Percentiles rank a stretch among this genome's conserved stretches.
These are phyloP conservation scores for Lamellibrachia luymesi DNA, from an alignment of 1,140 invertebrate genomes.

Conservation along the genomic window DNA sequence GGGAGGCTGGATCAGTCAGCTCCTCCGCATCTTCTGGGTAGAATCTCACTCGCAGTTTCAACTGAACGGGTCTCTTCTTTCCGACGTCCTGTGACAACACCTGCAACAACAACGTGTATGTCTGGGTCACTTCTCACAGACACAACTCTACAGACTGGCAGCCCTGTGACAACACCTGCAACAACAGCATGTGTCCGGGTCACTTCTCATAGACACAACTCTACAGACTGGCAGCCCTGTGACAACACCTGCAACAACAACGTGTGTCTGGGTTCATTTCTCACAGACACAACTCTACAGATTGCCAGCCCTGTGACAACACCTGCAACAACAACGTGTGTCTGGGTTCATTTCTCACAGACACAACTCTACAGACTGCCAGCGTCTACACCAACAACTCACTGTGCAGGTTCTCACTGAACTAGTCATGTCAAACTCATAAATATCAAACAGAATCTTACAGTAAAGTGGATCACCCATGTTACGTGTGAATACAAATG, in stretches of 20 bases:
- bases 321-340: slow-evolving; percentile 1
- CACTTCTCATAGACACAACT: too few species aligned
- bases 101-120: not conserved
- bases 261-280: not conserved
- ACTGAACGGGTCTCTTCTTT: slow-evolving; percentile 8
- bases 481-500: not conserved
- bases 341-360: not conserved
- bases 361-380: not conserved
- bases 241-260: too few species aligned
- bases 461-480: not conserved
- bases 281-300: not conserved
- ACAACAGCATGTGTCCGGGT: not conserved
- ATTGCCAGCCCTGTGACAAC: not conserved
- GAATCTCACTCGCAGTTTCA: slow-evolving; percentile 10
- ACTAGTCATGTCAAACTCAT: not conserved
- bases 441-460: not conserved
- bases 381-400: not conserved
- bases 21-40: slow-evolving; percentile 5
- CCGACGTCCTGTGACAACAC: slow-evolving; percentile 3
- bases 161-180: not conserved
- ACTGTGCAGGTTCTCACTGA: not conserved
- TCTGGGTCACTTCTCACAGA: not conserved
- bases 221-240: too few species aligned
- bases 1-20: not conserved
- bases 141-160: not conserved